phyloP scores from a whole-genome alignment of 2,888 invertebrate species.

The Chrysolina oricalcia region DNA sequence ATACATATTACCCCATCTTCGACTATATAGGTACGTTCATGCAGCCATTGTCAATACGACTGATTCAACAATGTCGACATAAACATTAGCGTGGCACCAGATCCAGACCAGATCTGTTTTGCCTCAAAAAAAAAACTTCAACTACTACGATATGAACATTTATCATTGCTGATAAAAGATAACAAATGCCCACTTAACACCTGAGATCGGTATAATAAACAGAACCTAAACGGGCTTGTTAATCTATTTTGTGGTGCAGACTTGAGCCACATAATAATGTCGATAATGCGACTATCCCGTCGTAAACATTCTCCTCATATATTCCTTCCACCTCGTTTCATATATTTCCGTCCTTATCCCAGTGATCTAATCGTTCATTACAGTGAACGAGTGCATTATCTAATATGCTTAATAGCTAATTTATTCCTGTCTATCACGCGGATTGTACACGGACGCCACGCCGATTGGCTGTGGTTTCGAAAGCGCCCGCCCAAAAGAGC shows the following conservation, averaged over 20 bases:
- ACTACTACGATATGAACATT: neutral
- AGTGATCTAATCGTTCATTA: constrained; percentile 44
- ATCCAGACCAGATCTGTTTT: neutral
- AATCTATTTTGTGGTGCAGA: neutral
- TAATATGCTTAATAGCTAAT: constrained; percentile 43
- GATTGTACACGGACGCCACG: constrained; percentile 43
- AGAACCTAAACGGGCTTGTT: neutral
- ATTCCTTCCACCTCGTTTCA: constrained; percentile 29
- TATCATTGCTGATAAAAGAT: neutral
- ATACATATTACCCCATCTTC: no score
- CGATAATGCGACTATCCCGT: constrained; percentile 31
- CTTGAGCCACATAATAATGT: constrained; percentile 26
- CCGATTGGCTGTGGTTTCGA: constrained; percentile 40
- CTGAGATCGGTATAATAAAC: neutral
- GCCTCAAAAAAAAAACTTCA: neutral
- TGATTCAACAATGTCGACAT: neutral
- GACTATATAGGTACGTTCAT: no score
- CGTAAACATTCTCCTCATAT: constrained; percentile 32
- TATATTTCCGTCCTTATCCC: constrained; percentile 38
- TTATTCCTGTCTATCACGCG: constrained; percentile 40
- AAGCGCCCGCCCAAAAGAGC: constrained; percentile 40
- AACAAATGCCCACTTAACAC: neutral
- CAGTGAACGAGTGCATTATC: constrained; percentile 39
- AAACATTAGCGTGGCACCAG: neutral
- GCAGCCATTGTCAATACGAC: no score